Base-by-base conservation (phyloP, 2,888 invertebrate species). In the Cyaniris semiargus region DNA sequence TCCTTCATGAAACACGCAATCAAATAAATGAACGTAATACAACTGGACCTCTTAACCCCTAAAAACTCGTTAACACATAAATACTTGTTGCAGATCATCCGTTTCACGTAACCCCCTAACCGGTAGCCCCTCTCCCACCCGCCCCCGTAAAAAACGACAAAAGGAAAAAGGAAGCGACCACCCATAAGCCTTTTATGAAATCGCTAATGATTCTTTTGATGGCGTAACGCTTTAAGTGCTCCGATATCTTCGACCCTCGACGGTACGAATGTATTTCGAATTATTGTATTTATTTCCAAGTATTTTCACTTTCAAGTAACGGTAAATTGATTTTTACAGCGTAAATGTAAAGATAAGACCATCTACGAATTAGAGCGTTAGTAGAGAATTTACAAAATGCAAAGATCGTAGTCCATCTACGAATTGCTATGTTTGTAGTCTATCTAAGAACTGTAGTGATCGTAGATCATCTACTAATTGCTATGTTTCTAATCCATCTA, bases 121-220 rank as follows among this genome's bases (percentile, higher is more conserved):
- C 66, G 27, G 27, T 66, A 82, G 84, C 81, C 84, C 85, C 82
- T 88, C 84, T 85, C 82, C 87, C 83, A 88, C 88, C 86, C 86
- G 86, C 86, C 85, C 87, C 87, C 88, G 87, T 88, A 87, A 88
- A 89, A 92, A 90, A 89, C 90, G 88, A 89, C 87, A 88, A 84
- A 85, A 84, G 87, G 86, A 87, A 88, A 66, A 84, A 82, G 90
- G 86, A 90, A 89, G 86, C 86, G 87, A 84, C 86, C 85, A 85
- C 74, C 88, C 86, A 86, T 91, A 90, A 89, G 90, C 91, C 90
- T 88, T 91, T 90, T 91, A 91, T 91, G 90, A 89, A 91, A 91
- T 90, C 89, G 90, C 89, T 92, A 92, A 92, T 91, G 92, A 91
- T 86, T 85, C 84, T 81, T 86, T 85, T 88, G 89, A 90, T 90